Evolutionary conservation across 2,113 vertebrate species (phyloP), one percentile per base, ranked within the genome.

Genomic region (Turdus rufiventris): DNA sequence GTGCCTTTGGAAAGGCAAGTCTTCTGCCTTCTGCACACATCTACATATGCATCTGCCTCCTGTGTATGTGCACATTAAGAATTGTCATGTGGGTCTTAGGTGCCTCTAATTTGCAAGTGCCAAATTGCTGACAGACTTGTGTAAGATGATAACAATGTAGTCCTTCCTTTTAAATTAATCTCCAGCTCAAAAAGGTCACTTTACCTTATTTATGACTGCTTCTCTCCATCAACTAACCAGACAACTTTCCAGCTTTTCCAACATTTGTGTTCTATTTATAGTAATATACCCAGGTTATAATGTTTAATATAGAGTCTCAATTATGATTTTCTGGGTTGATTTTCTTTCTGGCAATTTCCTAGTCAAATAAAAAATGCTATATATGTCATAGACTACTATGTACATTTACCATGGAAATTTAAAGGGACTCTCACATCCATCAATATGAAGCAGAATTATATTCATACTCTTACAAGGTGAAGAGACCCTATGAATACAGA

Each of bases 21-120:
- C 23, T 84, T 77, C 58, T 94, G 33, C 51, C 29, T 85, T 40
- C 23, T 38, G 42, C 42, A 47, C n/a, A 36, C 29, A 25, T 8
- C 12, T 88, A 50, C 24, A 5, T 20, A 23, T 91, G 31, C 18
- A 73, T 34, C 24, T 82, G 23, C 10, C 43, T 85, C 36, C 57
- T 45, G 6, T 0, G 0, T 9, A 40, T 1, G 7, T 4, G 15
- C 16, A 66, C 1, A 1, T 70, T 48, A 58, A 63, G 57, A 63
- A 63, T 5, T 25, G 13, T 16, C 26, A 40, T 5, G 5, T 67
- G 18, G 24, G 26, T 48, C 48, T 71, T 4, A 20, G 5, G 5
- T 28, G 28, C 47, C 51, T 63, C 58, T 61, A 51, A 76, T 70
- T 43, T 70, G 24, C 20, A 53, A 38, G 34, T 29, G 38, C 14